Evolutionary conservation across 2,888 invertebrate species (phyloP), one percentile per base, ranked within the genome.

Genomic region (Aspidiotus rigidus): DNA sequence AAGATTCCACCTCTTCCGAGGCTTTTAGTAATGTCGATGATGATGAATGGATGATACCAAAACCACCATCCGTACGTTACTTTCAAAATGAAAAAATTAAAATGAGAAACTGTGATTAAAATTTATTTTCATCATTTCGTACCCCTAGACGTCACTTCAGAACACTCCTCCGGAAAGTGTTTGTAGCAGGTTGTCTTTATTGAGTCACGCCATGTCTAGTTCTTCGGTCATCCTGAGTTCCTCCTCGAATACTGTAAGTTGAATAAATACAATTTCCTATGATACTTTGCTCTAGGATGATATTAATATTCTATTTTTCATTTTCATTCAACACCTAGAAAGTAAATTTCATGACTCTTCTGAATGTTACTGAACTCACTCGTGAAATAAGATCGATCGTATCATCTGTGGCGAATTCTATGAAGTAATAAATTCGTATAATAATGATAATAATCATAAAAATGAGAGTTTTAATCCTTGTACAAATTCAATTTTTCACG

Each of bases 221-320:
- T 71, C 72, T 62, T 72, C 72, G 9, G 67, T 44, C 53, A 53
- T 67, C 15, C 53, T 59, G 28, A 59, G 49, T 13, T 67, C 67
- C 10, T 67, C 67, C 9, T 42, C 59, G 6, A 57, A 44, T 15
- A 39, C 67, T 6, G 67, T 67, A n/a, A 60, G 67, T 49, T 42
- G 39, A 5, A 28, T 28, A 28, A 28, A 28, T 28, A 28, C 28
- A 3, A 28, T 28, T 28, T 28, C 28, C 28, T 5, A 5, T 28
- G 5, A 28, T 28, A 28, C 28, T 28, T 28, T 28, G 28, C 28
- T 28, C 2, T 28, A 28, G 28, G 28, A 28, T 28, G 28, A 28
- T 28, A 28, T 3, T 28, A 28, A 28, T 28, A 28, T 28, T 60
- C 13, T 63, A 39, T 41, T 53, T 64, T 7, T 7, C n/a, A 13